Base-by-base conservation (phyloP, 2,797 vertebrate species). In the Oceanodroma leucorhoa region DNA sequence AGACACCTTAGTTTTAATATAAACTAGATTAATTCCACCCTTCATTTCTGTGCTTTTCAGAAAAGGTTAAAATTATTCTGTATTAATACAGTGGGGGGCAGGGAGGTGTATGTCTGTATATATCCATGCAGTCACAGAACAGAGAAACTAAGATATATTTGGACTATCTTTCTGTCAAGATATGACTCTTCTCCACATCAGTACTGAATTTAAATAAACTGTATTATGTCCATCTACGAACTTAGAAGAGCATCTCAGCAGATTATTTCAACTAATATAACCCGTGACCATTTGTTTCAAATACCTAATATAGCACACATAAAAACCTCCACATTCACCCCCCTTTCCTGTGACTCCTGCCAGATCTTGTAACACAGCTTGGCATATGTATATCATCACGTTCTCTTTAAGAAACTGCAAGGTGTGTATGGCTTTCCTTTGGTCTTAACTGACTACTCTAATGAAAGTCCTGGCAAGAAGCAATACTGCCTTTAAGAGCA, bases 91-190 rank as follows among this genome's bases (percentile, higher is more conserved):
- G 19, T 53, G 46, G 14, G 5, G 8, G 2, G 3, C 1, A 4
- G 5, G 5, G 5, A 1, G 0, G 0, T 46, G 2, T 45, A 20
- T 29, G 6, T 57, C 16, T 14, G 7, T 50, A 24, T 32, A 60
- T 34, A 82, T 32, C 19, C 14, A 27, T 72, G 18, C 11, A 79
- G 73, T 10, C 38, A 30, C 15, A 78, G 58, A 72, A 61, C 8
- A 48, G 29, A 67, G 20, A 65, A 82, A 65, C 6, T 36, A 36
- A 61, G 8, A 4, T 61, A 75, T 50, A 17, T 79, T 72, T 83
- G 29, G 17, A 8, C 62, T 50, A 0, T 22, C 16, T 85, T 76
- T 18, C 46, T 65, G 34, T 50, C 38, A 83, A 76, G 16, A 32
- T n/a, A 77, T 5, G 6, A 19, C 36, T 83, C 3, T 85, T 51